Conservation (phyloP, 2,888 invertebrate species). For the Pediacus dermestoides region DNA sequence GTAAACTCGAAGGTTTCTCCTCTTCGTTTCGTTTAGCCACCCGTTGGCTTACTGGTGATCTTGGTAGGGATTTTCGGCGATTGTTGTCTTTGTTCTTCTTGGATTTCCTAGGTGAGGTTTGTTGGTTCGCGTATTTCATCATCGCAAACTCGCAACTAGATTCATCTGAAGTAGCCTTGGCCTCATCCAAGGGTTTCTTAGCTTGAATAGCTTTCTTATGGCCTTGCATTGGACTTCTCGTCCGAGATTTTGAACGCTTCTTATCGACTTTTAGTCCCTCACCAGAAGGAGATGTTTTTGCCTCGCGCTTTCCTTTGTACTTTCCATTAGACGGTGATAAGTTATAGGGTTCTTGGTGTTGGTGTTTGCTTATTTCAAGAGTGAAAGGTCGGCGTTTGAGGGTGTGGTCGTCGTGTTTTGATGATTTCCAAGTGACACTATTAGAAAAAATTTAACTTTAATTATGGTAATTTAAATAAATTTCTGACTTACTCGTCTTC, state of each 20-base stretch:
- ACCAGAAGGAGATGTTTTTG: slow-evolving; percentile 15
- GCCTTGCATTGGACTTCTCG: slow-evolving; percentile 45
- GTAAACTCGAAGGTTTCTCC: slow-evolving; percentile 45
- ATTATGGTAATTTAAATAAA: not conserved
- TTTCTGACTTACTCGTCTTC: slow-evolving; percentile 58
- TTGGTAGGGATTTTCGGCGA: slow-evolving; percentile 61
- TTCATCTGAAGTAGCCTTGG: slow-evolving; percentile 49
- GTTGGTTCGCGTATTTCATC: slow-evolving; percentile 29
- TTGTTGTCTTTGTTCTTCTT: slow-evolving; percentile 64
- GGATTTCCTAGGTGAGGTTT: slow-evolving; percentile 57
- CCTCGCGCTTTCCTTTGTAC: slow-evolving; percentile 2
- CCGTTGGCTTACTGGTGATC: slow-evolving; percentile 53
- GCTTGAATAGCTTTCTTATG: slow-evolving; percentile 39
- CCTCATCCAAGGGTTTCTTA: slow-evolving; percentile 27
- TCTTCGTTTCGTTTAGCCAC: slow-evolving; percentile 37
- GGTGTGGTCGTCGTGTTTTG: slow-evolving; percentile 45
- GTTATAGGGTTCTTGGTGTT: slow-evolving; percentile 16
- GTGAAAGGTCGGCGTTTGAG: slow-evolving; percentile 71
- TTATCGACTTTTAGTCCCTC: slow-evolving; percentile 41
- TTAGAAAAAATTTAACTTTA: not conserved
- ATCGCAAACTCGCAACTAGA: slow-evolving; percentile 45
- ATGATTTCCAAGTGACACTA: slow-evolving; percentile 52
- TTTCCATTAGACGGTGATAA: not conserved
- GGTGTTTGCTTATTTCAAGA: slow-evolving; percentile 60
- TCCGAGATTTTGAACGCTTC: slow-evolving; percentile 45